These are phyloP conservation scores for Apostichopus parvimensis DNA, from an alignment of 35 echinoderm and acorn worm species.

Conservation along the genomic window DNA sequence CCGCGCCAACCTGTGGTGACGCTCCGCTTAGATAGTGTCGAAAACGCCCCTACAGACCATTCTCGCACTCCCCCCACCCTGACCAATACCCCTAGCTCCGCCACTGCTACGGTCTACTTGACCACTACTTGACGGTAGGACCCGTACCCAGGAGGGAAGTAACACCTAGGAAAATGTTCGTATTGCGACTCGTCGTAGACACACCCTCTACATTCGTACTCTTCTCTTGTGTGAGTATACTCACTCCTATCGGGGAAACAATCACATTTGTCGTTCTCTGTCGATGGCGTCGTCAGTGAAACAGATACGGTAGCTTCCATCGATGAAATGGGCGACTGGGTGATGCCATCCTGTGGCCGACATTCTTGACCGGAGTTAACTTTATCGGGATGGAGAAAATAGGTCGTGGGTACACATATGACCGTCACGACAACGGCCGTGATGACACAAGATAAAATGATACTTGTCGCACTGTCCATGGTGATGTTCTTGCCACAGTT, in stretches of 20 bases:
- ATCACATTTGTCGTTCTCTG: slow-evolving; percentile 15
- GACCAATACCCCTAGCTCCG: no score
- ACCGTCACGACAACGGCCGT: not conserved
- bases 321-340: not conserved
- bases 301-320: not conserved
- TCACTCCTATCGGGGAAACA: slow-evolving; percentile 55
- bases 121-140: not conserved
- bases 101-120: no score
- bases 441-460: not conserved
- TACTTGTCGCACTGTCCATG: not conserved
- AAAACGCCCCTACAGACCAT: no score
- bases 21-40: no score
- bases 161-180: slow-evolving; percentile 59
- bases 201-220: slow-evolving; percentile 54
- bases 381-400: slow-evolving; percentile 72
- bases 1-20: no score
- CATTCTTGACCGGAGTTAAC: not conserved
- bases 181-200: slow-evolving; percentile 17
- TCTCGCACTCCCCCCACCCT: no score
- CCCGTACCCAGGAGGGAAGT: slow-evolving; percentile 65
- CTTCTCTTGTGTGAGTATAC: not conserved
- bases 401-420: slow-evolving; percentile 37
- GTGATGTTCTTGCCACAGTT: not conserved
- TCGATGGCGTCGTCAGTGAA: not conserved
- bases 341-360: not conserved